phyloP scores from a whole-genome alignment of 2,888 invertebrate genomes.

The Tachystola acroxantha region DNA sequence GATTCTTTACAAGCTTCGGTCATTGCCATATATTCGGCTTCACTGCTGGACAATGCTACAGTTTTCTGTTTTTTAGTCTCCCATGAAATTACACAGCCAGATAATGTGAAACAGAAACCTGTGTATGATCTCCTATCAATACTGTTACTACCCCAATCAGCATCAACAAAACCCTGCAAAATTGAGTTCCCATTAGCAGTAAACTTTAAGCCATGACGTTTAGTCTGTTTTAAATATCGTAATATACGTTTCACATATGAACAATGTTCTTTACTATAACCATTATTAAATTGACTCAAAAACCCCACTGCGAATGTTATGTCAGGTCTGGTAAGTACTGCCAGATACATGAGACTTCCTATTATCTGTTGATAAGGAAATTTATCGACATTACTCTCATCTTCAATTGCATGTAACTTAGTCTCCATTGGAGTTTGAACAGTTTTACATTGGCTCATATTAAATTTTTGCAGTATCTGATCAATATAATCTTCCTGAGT shows the following conservation, averaged over 20 bases:
- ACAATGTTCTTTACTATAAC: slow-evolving; percentile 9
- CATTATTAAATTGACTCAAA: slow-evolving; percentile 12
- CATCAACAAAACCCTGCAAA: slow-evolving; percentile 12
- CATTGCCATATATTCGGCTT: slow-evolving; percentile 10
- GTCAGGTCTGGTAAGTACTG: slow-evolving; percentile 8
- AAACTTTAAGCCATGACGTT: slow-evolving; percentile 10
- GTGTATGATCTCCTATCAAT: slow-evolving; percentile 13
- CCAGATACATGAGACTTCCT: slow-evolving; percentile 13
- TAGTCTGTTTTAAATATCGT: slow-evolving; percentile 11
- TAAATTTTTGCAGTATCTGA: slow-evolving; percentile 4
- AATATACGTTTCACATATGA: slow-evolving; percentile 9
- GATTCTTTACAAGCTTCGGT: slow-evolving; percentile 11
- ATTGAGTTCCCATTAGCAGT: slow-evolving; percentile 3
- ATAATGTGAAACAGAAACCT: slow-evolving; percentile 6
- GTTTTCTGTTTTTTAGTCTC: no score
- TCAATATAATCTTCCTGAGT: slow-evolving; percentile 8
- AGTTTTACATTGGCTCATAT: slow-evolving; percentile 9
- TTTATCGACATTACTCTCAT: slow-evolving; percentile 1
- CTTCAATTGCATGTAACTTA: slow-evolving; percentile 13
- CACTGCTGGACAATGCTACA: slow-evolving; percentile 8
- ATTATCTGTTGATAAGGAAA: no score
- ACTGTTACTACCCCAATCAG: slow-evolving; percentile 10
- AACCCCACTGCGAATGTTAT: slow-evolving; percentile 3
- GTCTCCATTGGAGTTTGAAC: slow-evolving; percentile 13
- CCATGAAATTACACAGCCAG: slow-evolving; percentile 5